A percentile compares a stretch with the other conserved stretches of the same genome.
These are phyloP conservation scores for Gavialis gangeticus DNA, from an alignment of 2,113 vertebrate genomes.

Conservation along the genomic window DNA sequence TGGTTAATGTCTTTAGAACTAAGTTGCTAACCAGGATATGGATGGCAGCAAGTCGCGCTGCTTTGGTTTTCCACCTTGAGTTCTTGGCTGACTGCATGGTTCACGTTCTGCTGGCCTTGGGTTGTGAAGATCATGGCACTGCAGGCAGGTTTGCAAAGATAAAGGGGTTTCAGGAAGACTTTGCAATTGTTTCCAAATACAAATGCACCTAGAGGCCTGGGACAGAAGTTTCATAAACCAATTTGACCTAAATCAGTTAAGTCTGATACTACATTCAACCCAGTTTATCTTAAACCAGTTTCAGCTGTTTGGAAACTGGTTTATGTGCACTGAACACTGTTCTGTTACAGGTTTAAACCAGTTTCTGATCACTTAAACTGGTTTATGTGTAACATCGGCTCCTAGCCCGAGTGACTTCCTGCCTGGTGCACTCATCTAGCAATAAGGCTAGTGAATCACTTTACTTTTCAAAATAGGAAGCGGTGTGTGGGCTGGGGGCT, in stretches of 20 bases:
- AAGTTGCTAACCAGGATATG: background rate
- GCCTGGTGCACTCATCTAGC: background rate
- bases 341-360: too few relatives aligned
- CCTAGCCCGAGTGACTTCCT: background rate
- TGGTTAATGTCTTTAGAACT: background rate
- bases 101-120: accelerated
- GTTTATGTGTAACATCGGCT: too few relatives aligned
- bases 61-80: background rate
- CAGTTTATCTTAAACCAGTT: too few relatives aligned
- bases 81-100: accelerated
- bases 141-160: background rate
- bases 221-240: too few relatives aligned
- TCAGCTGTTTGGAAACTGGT: too few relatives aligned
- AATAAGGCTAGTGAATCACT: accelerated
- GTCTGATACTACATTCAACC: too few relatives aligned
- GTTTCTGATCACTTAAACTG: too few relatives aligned
- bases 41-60: background rate
- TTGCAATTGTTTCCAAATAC: accelerated
- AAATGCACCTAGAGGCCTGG: background rate
- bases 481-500: background rate
- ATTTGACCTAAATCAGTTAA: too few relatives aligned
- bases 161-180: background rate
- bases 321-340: too few relatives aligned
- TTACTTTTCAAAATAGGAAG: background rate
- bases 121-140: background rate